phyloP scores from a whole-genome alignment of 2,113 vertebrate genomes.

The Pachyramphus minor region DNA sequence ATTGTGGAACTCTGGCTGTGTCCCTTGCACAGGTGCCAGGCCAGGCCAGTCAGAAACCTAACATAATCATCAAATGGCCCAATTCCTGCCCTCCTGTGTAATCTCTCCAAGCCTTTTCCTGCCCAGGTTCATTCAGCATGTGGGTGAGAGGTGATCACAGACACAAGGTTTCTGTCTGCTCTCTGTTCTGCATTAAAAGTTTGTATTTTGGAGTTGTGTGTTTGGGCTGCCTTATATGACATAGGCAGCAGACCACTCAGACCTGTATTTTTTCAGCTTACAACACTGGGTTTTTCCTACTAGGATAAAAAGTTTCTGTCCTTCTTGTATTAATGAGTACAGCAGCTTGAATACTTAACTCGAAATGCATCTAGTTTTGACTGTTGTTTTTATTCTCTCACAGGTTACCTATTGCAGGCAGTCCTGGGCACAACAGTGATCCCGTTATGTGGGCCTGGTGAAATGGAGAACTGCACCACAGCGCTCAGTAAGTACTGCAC shows the following conservation, averaged over 20 bases:
- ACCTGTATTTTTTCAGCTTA: not conserved
- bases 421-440: constrained; percentile 71
- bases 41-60: not conserved
- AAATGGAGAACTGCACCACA: constrained; percentile 75
- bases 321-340: not conserved
- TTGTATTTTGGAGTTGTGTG: not conserved
- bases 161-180: not conserved
- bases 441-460: constrained; percentile 67
- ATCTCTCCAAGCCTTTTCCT: not conserved
- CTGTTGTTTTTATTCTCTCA: not conserved
- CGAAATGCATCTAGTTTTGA: not conserved
- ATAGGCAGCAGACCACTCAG: not conserved
- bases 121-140: not conserved
- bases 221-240: not conserved
- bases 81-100: not conserved
- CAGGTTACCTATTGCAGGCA: constrained; percentile 65
- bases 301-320: not conserved
- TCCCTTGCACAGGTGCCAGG: not conserved
- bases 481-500: constrained; percentile 58
- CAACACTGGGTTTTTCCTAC: not conserved
- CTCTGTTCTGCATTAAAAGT: not conserved
- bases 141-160: not conserved
- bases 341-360: not conserved
- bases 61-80: not conserved
- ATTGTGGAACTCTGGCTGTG: not conserved